These are phyloP conservation scores for Zoanthus solanderi DNA, from an alignment of 92 coral and sea anemone genomes.

Conservation along the genomic window DNA sequence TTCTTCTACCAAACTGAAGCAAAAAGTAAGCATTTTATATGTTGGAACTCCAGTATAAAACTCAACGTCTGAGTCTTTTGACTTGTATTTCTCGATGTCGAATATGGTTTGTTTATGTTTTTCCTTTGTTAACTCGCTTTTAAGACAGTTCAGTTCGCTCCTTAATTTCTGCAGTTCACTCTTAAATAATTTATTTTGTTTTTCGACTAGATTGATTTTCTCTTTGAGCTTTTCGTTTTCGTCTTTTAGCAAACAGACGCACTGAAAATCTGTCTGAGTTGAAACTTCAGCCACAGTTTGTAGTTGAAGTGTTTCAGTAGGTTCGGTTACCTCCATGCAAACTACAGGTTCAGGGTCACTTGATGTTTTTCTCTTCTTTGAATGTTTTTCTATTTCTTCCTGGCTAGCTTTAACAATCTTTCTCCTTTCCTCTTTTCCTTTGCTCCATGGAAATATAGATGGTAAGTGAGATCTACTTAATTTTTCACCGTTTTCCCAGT, in stretches of 20 bases:
- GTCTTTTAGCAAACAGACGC: no score
- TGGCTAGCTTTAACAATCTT: not conserved
- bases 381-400: not conserved
- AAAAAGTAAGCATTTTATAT: not conserved
- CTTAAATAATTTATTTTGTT: no score
- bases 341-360: no score
- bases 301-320: no score
- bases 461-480: not conserved
- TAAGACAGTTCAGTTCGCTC: no score
- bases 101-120: not conserved
- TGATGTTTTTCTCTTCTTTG: not conserved
- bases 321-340: no score
- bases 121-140: no score
- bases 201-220: no score
- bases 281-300: no score
- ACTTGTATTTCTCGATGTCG: constrained; percentile 2
- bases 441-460: not conserved
- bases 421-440: not conserved
- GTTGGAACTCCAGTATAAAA: constrained; percentile 7
- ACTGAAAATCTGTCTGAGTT: no score
- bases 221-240: no score
- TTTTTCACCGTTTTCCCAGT: not conserved
- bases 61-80: not conserved
- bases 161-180: no score
- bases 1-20: not conserved